A percentile compares a stretch with the other conserved stretches of the same genome.
Conservation (phyloP, 2,113 vertebrate genomes). For the Podiceps cristatus region DNA sequence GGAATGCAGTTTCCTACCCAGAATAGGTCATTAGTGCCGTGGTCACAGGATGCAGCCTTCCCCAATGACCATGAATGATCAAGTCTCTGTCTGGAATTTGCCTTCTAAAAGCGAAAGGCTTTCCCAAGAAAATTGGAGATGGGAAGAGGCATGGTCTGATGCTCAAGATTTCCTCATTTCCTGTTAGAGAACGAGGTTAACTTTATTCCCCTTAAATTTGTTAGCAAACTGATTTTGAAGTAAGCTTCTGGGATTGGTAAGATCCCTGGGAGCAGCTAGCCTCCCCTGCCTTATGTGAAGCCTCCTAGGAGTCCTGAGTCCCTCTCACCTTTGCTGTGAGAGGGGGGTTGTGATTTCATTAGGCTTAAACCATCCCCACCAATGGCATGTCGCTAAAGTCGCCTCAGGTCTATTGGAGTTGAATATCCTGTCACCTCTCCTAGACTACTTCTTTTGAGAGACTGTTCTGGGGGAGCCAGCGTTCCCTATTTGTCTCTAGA, state of each 20-base stretch:
- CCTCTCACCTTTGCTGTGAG: slow-evolving; percentile 4
- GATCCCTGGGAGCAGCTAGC: background rate
- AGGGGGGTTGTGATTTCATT: background rate
- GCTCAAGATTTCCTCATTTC: slow-evolving; percentile 15
- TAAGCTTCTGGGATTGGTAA: background rate
- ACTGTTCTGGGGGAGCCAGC: background rate
- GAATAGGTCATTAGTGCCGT: slow-evolving; percentile 41
- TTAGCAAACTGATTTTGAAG: background rate
- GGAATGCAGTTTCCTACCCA: slow-evolving; percentile 56
- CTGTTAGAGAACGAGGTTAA: background rate
- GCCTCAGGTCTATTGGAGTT: background rate
- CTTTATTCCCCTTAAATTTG: slow-evolving; percentile 5
- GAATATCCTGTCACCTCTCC: background rate
- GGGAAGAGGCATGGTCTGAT: slow-evolving; percentile 7
- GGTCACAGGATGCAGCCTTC: slow-evolving; percentile 40
- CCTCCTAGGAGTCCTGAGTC: background rate
- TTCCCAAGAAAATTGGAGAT: slow-evolving; percentile 15
- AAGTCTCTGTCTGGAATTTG: background rate
- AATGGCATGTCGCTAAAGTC: background rate
- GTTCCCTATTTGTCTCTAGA: background rate
- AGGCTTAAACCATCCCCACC: background rate
- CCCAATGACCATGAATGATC: background rate
- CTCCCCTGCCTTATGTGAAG: background rate
- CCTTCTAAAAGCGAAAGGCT: slow-evolving; percentile 1
- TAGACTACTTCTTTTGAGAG: background rate